These are phyloP conservation scores for Cerceris ruficornis DNA, from an alignment of 2,888 invertebrate genomes.

Conservation along the genomic window DNA sequence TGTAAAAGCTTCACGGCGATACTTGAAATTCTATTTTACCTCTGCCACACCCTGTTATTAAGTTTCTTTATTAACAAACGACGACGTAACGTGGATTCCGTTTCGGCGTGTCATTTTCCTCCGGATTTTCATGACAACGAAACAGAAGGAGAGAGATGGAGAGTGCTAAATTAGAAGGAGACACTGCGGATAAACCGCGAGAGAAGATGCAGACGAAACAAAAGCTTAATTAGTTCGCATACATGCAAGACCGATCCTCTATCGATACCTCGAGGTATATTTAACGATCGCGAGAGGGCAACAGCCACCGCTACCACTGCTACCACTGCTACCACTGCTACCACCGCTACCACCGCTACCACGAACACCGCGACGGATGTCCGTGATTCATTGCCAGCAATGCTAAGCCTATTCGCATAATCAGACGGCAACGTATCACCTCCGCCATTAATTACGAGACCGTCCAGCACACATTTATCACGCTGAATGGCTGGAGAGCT, in stretches of 20 bases:
- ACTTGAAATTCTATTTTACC: too few species aligned
- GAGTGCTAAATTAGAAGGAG: background rate
- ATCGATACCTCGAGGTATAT: slow-evolving; percentile 13
- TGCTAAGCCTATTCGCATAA: slow-evolving; percentile 60
- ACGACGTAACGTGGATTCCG: too few species aligned
- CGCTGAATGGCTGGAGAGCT: slow-evolving; percentile 24
- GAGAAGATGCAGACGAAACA: background rate
- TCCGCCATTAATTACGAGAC: slow-evolving; percentile 66
- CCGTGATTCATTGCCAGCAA: slow-evolving; percentile 49
- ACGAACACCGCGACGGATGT: slow-evolving; percentile 9
- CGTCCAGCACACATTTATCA: slow-evolving; percentile 63
- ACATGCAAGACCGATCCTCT: background rate
- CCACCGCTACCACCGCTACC: too few species aligned
- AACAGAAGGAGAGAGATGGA: too few species aligned
- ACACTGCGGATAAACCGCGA: background rate
- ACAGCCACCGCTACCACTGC: too few species aligned
- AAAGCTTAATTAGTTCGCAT: background rate
- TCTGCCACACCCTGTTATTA: too few species aligned
- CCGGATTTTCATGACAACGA: too few species aligned
- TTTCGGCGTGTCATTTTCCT: too few species aligned
- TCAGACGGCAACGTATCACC: slow-evolving; percentile 67
- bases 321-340: too few species aligned
- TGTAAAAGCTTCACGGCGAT: too few species aligned
- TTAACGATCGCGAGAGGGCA: slow-evolving; percentile 10
- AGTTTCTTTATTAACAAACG: too few species aligned